Conservation (phyloP, 2,113 vertebrate genomes). For the Brachypteracias leptosomus region DNA sequence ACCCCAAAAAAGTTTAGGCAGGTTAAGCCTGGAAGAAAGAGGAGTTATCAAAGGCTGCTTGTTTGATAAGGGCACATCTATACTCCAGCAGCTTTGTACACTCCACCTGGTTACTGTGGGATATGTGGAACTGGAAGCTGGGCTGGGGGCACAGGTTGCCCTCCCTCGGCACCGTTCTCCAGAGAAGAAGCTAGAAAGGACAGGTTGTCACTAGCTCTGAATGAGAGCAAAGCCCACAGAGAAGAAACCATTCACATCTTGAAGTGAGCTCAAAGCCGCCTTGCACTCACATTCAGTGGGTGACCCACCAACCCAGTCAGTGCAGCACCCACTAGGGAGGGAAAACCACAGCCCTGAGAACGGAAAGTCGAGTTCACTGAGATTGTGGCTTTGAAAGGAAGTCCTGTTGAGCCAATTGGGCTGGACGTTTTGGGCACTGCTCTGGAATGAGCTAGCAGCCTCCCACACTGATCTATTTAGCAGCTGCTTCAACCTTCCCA, state of each 20-base stretch:
- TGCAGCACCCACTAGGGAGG: neutral
- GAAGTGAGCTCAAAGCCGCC: neutral
- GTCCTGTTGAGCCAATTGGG: neutral
- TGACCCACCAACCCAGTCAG: neutral
- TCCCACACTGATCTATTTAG: neutral
- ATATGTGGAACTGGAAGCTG: neutral
- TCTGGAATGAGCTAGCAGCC: neutral
- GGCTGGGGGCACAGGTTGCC: neutral
- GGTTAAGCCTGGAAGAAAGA: slow-evolving; percentile 42
- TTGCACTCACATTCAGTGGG: neutral
- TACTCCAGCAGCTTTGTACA: neutral
- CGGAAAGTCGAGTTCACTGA: neutral
- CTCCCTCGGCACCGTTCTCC: neutral
- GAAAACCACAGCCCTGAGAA: neutral
- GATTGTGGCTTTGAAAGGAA: neutral
- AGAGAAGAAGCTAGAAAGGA: neutral
- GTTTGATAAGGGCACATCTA: slow-evolving; percentile 12
- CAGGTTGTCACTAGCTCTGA: neutral
- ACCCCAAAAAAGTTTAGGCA: slow-evolving; percentile 28
- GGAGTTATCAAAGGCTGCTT: slow-evolving; percentile 13
- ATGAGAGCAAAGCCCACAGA: neutral
- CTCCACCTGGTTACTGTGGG: neutral
- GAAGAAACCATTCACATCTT: neutral
- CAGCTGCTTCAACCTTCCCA: neutral
- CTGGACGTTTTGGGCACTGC: neutral